Conservation (phyloP, 2,797 vertebrate genomes). For the Cossypha caffra region DNA sequence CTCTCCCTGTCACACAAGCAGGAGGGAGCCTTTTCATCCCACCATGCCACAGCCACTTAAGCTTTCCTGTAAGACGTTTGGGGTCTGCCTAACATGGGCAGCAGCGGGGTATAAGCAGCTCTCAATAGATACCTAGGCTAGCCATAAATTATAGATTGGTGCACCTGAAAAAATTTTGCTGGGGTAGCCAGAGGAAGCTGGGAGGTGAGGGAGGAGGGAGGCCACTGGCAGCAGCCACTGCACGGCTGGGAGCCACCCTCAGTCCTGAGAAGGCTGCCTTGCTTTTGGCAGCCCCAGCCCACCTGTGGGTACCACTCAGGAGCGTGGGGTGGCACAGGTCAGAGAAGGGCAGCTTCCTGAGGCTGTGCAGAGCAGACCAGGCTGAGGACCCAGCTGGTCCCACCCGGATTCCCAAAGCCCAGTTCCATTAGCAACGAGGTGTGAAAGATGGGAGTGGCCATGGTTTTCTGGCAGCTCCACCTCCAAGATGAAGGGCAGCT, state of each 20-base stretch:
- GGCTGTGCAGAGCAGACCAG: background rate
- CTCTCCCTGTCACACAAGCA: fast-evolving
- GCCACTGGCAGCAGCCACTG: background rate
- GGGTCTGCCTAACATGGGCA: fast-evolving
- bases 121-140: background rate
- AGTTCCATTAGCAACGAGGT: fast-evolving
- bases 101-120: background rate
- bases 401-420: fast-evolving
- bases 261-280: background rate
- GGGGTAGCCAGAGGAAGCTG: background rate
- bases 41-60: fast-evolving
- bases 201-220: background rate
- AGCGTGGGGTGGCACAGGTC: background rate
- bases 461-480: background rate
- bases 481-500: background rate
- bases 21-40: background rate
- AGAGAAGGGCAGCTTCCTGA: background rate
- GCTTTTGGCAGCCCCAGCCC: background rate
- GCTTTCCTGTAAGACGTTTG: background rate
- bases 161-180: background rate
- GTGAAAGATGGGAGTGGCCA: background rate
- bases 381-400: background rate
- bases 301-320: fast-evolving
- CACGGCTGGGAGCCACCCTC: background rate
- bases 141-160: fast-evolving